Conservation (phyloP, 2,797 vertebrate species). For the Enteromius treurensis region DNA sequence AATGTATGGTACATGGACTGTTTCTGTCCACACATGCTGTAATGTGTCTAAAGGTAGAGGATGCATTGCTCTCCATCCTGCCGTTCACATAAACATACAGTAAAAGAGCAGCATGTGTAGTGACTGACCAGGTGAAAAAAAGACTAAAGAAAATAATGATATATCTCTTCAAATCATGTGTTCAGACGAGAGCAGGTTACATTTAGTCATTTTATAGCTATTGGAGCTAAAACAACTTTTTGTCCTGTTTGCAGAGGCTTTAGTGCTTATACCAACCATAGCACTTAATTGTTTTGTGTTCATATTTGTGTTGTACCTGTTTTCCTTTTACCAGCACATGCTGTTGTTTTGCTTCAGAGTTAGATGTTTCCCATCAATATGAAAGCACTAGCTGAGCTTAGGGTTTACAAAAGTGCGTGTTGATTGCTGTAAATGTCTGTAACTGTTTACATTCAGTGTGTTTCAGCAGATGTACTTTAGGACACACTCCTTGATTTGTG, state of each 20-base stretch:
- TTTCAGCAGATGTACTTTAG: slow-evolving; percentile 28
- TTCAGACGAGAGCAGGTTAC: slow-evolving; percentile 43
- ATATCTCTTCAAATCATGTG: slow-evolving; percentile 15
- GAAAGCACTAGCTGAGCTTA: slow-evolving; percentile 47
- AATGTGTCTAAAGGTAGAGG: not conserved
- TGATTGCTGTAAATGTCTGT: slow-evolving; percentile 32
- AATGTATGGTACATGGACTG: not conserved
- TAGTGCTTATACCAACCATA: slow-evolving; percentile 15
- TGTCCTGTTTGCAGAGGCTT: slow-evolving; percentile 13
- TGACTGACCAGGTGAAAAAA: not conserved
- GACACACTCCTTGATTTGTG: slow-evolving; percentile 21
- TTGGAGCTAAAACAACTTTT: not conserved
- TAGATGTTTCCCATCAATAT: slow-evolving; percentile 56
- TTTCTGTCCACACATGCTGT: not conserved
- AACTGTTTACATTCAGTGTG: slow-evolving; percentile 54
- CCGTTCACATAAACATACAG: not conserved
- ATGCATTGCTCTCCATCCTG: not conserved
- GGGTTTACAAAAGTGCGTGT: slow-evolving; percentile 27
- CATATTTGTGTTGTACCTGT: not conserved
- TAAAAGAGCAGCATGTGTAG: not conserved
- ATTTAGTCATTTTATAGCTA: slow-evolving; percentile 43
- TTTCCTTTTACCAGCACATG: not conserved
- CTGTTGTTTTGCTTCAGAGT: slow-evolving; percentile 40
- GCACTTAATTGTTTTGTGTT: slow-evolving; percentile 25
- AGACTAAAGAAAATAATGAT: not conserved